Evolutionary conservation across 2,888 invertebrate genomes (phyloP).

Genomic region (Polymixis flavicincta): DNA sequence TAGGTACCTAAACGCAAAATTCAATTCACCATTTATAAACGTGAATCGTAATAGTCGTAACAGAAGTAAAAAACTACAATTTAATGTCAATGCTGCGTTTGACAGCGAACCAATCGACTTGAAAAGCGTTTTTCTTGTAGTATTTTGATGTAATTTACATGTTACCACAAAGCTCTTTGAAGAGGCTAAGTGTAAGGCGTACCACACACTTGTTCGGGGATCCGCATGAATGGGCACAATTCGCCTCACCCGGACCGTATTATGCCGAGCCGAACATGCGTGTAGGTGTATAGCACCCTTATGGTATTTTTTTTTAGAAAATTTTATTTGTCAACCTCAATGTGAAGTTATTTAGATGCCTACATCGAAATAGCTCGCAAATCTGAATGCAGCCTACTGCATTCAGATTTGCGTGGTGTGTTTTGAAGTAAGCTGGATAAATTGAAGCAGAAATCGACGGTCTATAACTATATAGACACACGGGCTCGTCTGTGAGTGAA

Average conservation of each 20-base stretch:
- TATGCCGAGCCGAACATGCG: neutral
- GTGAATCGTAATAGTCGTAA: neutral
- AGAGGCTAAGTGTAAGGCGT: neutral
- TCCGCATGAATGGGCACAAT: too few species aligned
- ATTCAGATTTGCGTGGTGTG: too few species aligned
- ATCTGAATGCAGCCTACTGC: too few species aligned
- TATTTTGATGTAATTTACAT: neutral
- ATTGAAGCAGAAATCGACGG: too few species aligned
- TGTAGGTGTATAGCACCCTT: too few species aligned
- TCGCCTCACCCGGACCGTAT: neutral
- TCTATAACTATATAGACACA: too few species aligned
- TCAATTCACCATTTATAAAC: neutral
- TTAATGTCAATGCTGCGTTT: slow-evolving; percentile 8
- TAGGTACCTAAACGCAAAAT: neutral
- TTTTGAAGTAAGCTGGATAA: too few species aligned
- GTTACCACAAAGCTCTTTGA: neutral
- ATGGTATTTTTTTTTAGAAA: too few species aligned
- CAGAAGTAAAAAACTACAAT: neutral
- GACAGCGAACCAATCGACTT: slow-evolving; percentile 18
- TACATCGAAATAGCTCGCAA: too few species aligned
- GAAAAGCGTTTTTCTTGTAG: slow-evolving; percentile 2
- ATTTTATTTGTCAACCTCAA: neutral
- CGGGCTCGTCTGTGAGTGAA: too few species aligned
- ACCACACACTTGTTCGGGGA: neutral
- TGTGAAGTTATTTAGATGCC: neutral